These are phyloP conservation scores for Nycticryphes semicollaris DNA, from an alignment of 2,113 vertebrate genomes.

Conservation along the genomic window DNA sequence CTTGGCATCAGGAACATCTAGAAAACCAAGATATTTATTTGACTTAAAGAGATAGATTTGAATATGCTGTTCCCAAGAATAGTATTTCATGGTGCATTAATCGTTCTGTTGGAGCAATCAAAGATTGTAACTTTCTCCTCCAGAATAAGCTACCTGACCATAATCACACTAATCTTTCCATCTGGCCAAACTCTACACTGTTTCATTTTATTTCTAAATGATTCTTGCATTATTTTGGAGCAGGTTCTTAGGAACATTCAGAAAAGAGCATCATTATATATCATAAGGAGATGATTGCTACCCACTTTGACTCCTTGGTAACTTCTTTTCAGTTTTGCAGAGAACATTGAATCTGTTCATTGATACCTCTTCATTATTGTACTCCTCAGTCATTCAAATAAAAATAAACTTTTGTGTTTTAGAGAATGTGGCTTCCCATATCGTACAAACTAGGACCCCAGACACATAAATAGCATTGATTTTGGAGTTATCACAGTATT, in stretches of 20 bases:
- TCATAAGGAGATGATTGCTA: neutral
- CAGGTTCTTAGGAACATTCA: neutral
- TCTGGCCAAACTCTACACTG: neutral
- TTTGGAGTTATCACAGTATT: neutral
- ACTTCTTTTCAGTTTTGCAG: neutral
- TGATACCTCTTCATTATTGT: neutral
- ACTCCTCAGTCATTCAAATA: neutral
- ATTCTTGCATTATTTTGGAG: neutral
- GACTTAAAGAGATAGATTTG: neutral
- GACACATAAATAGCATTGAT: neutral
- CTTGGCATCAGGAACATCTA: conserved; percentile 86
- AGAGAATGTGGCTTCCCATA: neutral
- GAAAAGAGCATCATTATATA: neutral
- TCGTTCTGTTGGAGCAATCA: neutral
- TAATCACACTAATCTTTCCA: neutral
- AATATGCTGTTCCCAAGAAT: neutral
- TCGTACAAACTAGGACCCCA: neutral
- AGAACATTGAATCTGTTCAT: neutral
- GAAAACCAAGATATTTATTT: conserved; percentile 15
- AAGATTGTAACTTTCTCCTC: neutral
- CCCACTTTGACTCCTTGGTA: neutral
- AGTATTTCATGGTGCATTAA: neutral
- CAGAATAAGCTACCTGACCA: neutral
- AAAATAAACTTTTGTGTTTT: neutral
- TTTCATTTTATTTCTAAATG: neutral